Base-by-base conservation (phyloP, 2,888 invertebrate genomes). In the Cryptosula pallasiana region DNA sequence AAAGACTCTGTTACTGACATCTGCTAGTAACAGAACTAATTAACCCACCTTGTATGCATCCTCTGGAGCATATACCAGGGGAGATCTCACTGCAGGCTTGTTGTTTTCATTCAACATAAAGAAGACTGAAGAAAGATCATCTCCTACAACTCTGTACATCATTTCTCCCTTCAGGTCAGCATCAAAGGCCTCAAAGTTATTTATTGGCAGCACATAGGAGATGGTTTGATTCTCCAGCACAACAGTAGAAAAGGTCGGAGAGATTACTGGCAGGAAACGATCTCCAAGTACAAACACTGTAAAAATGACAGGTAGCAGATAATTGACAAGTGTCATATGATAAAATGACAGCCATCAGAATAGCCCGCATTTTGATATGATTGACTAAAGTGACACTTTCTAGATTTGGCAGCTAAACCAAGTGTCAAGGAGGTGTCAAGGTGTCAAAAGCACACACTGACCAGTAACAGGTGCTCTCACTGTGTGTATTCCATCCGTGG, bases 151-250 rank as follows among this genome's bases (percentile, higher is more conserved):
- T 32, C 63, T 25, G 63, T 63, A 63, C 3, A 63, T n/a, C n/a
- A 63, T 27, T 27, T 13, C 9, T 13, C 63, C 63, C 3, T 63
- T 63, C 9, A 63, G 32, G n/a, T 63, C 63, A 9, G 63, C 9
- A 32, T 63, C 63, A 13, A 63, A 27, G 16, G 63, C 63, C 32
- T 32, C 13, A 27, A 63, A 63, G 63, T 63, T 32, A 13, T 27
- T 27, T 32, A 63, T 5, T 13, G 63, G 32, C 3, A 63, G 63
- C 27, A 63, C 27, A n/a, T 20, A 63, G 27, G 63, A 27, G 13
- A 63, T 32, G 63, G 63, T 63, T 2, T 9, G 25, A 32, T 63
- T 63, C 63, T 63, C 63, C 63, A 63, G 27, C 29, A 63, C 63
- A 3, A 63, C 9, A n/a, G 32, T 32, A 9, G 63, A 63, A 27